Percentiles rank a stretch among this genome's conserved stretches.
These are phyloP conservation scores for Babyrousa celebensis DNA, from an alignment of 2,797 vertebrate genomes.

Conservation along the genomic window DNA sequence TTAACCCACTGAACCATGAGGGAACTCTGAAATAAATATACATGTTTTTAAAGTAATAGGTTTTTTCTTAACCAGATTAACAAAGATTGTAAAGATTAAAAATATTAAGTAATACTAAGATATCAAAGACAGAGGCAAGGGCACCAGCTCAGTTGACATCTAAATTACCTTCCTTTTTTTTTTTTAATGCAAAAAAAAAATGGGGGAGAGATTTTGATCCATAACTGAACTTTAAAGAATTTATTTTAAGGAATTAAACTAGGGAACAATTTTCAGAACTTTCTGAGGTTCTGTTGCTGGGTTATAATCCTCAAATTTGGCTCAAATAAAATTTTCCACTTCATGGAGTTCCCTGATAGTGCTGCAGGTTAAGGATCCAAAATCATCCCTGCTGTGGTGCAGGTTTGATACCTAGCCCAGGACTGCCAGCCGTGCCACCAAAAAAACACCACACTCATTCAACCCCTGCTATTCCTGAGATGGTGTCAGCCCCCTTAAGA, in stretches of 20 bases:
- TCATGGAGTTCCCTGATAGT: background rate
- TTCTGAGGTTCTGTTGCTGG: background rate
- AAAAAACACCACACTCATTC: background rate
- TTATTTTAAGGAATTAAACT: background rate
- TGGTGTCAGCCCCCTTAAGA: background rate
- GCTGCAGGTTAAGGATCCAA: no score
- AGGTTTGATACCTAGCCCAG: background rate
- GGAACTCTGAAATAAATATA: no score
- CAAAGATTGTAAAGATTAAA: constrained; percentile 6
- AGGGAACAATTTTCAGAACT: background rate
- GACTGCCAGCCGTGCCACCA: background rate
- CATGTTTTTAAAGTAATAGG: background rate
- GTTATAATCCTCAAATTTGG: background rate
- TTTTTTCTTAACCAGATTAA: constrained; percentile 14
- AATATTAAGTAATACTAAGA: background rate
- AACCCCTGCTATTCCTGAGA: background rate
- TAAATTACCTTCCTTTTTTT: background rate
- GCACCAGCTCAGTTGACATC: background rate
- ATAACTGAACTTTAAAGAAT: background rate
- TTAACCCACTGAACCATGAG: no score
- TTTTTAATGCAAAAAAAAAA: background rate
- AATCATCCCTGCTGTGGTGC: no score
- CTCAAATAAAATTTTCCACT: background rate
- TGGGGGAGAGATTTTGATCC: background rate
- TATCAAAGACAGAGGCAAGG: background rate